Evolutionary conservation across 64 coral and sea anemone genomes (phyloP).

Genomic region (Montipora efflorescens): DNA sequence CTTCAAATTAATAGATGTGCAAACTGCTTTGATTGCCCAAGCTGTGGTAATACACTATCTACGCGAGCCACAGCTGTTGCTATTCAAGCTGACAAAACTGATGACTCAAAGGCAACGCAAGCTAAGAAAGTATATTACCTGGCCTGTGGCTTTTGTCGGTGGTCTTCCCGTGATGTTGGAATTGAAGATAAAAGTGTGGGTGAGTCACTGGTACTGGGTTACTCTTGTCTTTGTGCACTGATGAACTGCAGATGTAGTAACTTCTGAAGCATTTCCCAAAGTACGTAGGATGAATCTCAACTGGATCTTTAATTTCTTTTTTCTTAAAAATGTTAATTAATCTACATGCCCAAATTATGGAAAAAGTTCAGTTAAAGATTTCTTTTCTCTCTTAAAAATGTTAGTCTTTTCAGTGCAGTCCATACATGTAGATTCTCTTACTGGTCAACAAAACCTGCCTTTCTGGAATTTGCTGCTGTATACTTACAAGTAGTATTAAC

Average conservation of each 20-base stretch:
- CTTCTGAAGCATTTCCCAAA: too few species aligned
- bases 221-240: not conserved
- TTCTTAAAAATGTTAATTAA: too few species aligned
- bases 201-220: not conserved
- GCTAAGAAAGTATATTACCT: constrained; percentile 99
- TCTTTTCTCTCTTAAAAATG: not conserved
- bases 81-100: constrained; percentile 68
- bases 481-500: too few species aligned
- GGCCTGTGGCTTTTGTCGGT: constrained; percentile 97
- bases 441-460: too few species aligned
- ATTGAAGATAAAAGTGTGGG: constrained; percentile 93
- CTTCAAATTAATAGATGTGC: constrained; percentile 73
- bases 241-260: not conserved
- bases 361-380: not conserved
- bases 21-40: constrained; percentile 99
- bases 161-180: constrained; percentile 92
- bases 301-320: too few species aligned
- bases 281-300: too few species aligned
- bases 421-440: too few species aligned
- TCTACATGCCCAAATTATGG: too few species aligned
- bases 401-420: too few species aligned
- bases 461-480: too few species aligned
- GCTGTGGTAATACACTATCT: constrained; percentile 93
- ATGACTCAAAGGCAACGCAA: constrained; percentile 84
- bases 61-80: constrained; percentile 95